Evolutionary conservation across 2,113 vertebrate species (phyloP).

Genomic region (Pteronura brasiliensis): DNA sequence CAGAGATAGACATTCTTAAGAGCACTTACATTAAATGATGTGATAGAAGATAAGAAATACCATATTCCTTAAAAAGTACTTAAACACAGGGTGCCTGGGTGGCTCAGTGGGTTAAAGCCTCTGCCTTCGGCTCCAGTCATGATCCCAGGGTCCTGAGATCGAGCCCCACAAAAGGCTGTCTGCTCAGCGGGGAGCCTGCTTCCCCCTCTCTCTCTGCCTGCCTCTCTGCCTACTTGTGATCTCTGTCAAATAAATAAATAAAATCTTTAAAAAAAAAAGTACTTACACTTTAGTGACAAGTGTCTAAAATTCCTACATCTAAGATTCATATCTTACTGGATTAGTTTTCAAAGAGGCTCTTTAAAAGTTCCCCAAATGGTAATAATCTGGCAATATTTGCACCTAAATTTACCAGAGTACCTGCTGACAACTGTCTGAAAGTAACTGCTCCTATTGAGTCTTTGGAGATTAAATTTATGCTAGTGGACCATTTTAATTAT

Average conservation of each 20-base stretch:
- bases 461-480: neutral
- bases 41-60: neutral
- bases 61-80: neutral
- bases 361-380: neutral
- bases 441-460: neutral
- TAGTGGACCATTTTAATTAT: neutral
- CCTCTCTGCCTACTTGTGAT: too few species aligned
- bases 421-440: neutral
- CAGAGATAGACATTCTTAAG: neutral
- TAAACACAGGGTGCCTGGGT: neutral
- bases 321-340: neutral
- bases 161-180: too few species aligned
- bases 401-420: neutral
- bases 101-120: too few species aligned
- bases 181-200: fast-evolving
- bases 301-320: neutral
- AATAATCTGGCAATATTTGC: neutral
- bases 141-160: too few species aligned
- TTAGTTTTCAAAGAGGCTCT: neutral
- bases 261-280: neutral
- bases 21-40: neutral
- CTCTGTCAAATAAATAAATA: too few species aligned
- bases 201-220: too few species aligned
- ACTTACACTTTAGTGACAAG: neutral
- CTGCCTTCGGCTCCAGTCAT: too few species aligned